Percentiles rank a stretch among this genome's conserved stretches.
Conservation (phyloP, 2,888 invertebrate genomes). For the Protodeltote pygarga region DNA sequence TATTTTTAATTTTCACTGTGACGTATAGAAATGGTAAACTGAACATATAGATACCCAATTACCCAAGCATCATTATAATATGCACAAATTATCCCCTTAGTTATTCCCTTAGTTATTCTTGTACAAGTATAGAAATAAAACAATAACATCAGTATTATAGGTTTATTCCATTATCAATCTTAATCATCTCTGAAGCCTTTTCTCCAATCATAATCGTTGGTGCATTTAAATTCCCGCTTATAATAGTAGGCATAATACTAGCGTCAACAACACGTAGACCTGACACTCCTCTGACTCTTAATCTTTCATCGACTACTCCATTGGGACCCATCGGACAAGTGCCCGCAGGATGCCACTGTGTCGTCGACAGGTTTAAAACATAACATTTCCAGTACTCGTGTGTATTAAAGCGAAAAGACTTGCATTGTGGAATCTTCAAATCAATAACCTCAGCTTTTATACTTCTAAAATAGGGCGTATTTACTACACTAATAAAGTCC, state of each 20-base stretch:
- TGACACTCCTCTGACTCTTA: constrained; percentile 82
- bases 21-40: no score
- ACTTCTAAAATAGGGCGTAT: constrained; percentile 51
- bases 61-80: no score
- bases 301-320: constrained; percentile 59
- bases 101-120: not conserved
- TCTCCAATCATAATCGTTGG: constrained; percentile 89
- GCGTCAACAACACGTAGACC: constrained; percentile 88
- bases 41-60: no score
- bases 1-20: no score
- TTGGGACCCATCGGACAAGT: constrained; percentile 64
- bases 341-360: constrained; percentile 83
- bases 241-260: constrained; percentile 88
- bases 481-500: constrained; percentile 48
- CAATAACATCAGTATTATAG: not conserved
- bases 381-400: constrained; percentile 62
- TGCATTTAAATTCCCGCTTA: constrained; percentile 88
- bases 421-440: constrained; percentile 47
- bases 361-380: constrained; percentile 75
- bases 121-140: not conserved
- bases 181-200: constrained; percentile 87
- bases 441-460: constrained; percentile 45
- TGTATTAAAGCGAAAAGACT: constrained; percentile 33
- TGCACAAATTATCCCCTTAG: not conserved
- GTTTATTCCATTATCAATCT: constrained; percentile 58